Evolutionary conservation across 2,113 vertebrate species (phyloP).

Genomic region (Melanerpes formicivorus): DNA sequence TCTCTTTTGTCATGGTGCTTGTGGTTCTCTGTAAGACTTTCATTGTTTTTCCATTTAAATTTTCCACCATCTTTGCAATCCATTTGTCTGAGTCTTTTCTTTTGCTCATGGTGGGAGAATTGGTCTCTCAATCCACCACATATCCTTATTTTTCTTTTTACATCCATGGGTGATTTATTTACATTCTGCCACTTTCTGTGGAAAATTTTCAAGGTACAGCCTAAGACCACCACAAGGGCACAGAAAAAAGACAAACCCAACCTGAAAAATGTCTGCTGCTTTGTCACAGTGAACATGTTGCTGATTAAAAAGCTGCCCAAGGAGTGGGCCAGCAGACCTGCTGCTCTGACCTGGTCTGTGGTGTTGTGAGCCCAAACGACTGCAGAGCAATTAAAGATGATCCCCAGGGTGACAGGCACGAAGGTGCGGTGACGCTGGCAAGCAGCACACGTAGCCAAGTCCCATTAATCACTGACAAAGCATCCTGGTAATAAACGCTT

Average conservation of each 20-base stretch:
- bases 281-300: background rate
- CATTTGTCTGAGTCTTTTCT: no score
- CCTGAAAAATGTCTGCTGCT: background rate
- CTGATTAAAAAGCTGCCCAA: background rate
- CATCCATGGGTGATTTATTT: no score
- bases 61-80: no score
- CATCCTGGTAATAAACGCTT: background rate
- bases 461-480: slow-evolving; percentile 53
- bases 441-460: slow-evolving; percentile 20
- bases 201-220: no score
- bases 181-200: no score
- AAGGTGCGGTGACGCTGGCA: background rate
- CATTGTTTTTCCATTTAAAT: no score
- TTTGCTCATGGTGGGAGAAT: no score
- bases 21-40: no score
- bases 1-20: no score
- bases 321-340: background rate
- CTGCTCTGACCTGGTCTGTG: background rate
- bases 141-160: no score
- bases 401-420: background rate
- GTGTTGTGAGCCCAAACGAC: background rate
- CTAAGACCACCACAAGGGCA: background rate
- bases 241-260: background rate
- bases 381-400: background rate
- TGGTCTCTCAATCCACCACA: no score